These are phyloP conservation scores for Brachionus angularis DNA, from an alignment of 1,140 invertebrate genomes.

Conservation along the genomic window DNA sequence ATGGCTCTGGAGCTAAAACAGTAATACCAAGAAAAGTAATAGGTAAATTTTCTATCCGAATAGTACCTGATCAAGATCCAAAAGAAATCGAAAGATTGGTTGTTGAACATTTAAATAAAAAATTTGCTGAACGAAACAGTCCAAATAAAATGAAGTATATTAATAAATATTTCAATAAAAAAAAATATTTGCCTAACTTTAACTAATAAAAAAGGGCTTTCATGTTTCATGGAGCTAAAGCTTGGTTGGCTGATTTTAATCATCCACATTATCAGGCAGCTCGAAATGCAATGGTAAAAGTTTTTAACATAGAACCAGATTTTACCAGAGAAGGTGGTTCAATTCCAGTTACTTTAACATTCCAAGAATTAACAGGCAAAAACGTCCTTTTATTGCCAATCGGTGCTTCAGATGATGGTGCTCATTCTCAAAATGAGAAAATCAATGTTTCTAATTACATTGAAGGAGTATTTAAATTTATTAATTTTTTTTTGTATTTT, in stretches of 20 bases:
- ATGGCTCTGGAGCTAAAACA: slow-evolving; percentile 83
- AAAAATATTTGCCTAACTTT: neutral
- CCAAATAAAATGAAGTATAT: slow-evolving; percentile 78
- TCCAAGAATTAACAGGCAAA: slow-evolving; percentile 80
- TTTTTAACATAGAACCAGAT: slow-evolving; percentile 87
- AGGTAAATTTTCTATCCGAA: slow-evolving; percentile 90
- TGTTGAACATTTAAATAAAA: slow-evolving; percentile 65
- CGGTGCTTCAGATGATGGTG: slow-evolving; percentile 84
- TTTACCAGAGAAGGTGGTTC: slow-evolving; percentile 77
- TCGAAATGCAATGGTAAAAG: slow-evolving; percentile 74
- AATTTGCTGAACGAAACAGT: slow-evolving; percentile 68
- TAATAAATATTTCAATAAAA: neutral
- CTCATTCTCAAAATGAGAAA: slow-evolving; percentile 97
- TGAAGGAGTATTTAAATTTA: slow-evolving; percentile 75
- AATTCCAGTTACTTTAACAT: slow-evolving; percentile 47
- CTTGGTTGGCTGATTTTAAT: slow-evolving; percentile 85
- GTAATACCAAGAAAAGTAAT: slow-evolving; percentile 87
- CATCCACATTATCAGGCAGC: slow-evolving; percentile 87
- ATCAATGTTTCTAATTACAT: slow-evolving; percentile 86
- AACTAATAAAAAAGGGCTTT: slow-evolving; percentile 55
- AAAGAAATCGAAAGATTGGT: slow-evolving; percentile 64
- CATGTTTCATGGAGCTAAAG: slow-evolving; percentile 73
- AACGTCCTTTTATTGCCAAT: slow-evolving; percentile 83
- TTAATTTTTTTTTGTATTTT: neutral
- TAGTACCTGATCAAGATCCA: slow-evolving; percentile 84